A percentile compares a stretch with the other conserved stretches of the same genome.
Evolutionary conservation across 2,113 vertebrate genomes (phyloP).

Genomic region (Raja brachyura): DNA sequence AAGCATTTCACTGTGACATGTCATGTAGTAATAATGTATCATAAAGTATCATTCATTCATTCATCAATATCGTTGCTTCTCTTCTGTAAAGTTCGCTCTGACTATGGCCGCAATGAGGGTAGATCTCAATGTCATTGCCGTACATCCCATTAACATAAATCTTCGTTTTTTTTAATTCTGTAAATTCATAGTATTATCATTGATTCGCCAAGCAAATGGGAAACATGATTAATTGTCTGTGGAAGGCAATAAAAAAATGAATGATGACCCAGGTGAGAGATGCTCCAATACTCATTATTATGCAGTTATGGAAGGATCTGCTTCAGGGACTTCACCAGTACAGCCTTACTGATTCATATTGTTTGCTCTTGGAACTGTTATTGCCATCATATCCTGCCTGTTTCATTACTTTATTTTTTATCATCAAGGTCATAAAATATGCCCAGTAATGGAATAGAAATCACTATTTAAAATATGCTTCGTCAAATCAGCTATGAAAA

Average conservation of each 20-base stretch:
- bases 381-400: conserved; percentile 18
- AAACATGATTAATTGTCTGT: conserved; percentile 27
- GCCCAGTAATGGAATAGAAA: background rate
- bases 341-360: conserved; percentile 28
- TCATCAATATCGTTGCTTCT: background rate
- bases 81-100: background rate
- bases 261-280: conserved; percentile 23
- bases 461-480: background rate
- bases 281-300: conserved; percentile 28
- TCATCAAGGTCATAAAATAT: conserved; percentile 20
- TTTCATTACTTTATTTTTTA: conserved; percentile 21
- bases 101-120: background rate
- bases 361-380: conserved; percentile 29
- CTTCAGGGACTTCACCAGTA: conserved; percentile 29
- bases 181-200: conserved; percentile 23
- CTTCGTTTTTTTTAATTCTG: conserved; percentile 14
- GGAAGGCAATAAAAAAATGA: conserved; percentile 32
- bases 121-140: conserved; percentile 5
- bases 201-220: conserved; percentile 20
- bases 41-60: too few relatives aligned
- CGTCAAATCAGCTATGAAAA: background rate
- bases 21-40: too few relatives aligned
- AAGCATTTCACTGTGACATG: too few relatives aligned
- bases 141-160: conserved; percentile 19
- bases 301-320: conserved; percentile 14